Evolutionary conservation across 2,888 invertebrate genomes (phyloP).

Genomic region (Cephalotes varians): DNA sequence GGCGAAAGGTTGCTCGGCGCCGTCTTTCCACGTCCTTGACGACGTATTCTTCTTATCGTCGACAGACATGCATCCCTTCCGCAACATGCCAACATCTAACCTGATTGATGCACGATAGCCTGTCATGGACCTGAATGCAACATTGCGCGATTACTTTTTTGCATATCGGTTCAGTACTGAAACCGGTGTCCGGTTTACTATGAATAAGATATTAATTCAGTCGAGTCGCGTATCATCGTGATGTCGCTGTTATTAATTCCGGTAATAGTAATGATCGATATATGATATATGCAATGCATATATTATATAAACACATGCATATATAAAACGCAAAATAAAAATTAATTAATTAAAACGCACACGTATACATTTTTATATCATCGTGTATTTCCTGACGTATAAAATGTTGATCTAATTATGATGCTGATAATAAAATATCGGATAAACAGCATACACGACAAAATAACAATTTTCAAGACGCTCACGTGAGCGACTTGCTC

Average conservation of each 20-base stretch:
- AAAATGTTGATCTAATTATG: constrained; percentile 39
- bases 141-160: background rate
- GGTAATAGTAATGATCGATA: background rate
- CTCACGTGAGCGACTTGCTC: constrained; percentile 39
- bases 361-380: background rate
- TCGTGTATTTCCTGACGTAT: background rate
- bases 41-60: constrained; percentile 65
- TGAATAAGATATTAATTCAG: constrained; percentile 45
- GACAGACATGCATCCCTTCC: constrained; percentile 28
- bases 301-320: background rate
- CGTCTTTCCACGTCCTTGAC: constrained; percentile 66
- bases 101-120: constrained; percentile 30
- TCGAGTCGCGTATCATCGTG: constrained; percentile 25
- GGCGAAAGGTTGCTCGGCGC: constrained; percentile 62
- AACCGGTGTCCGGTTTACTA: constrained; percentile 16
- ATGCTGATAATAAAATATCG: constrained; percentile 10
- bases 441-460: constrained; percentile 12
- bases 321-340: background rate
- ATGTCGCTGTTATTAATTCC: constrained; percentile 5
- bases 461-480: constrained; percentile 23
- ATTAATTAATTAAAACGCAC: background rate
- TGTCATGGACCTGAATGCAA: constrained; percentile 4
- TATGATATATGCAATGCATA: background rate
- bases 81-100: constrained; percentile 1
- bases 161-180: background rate